Evolutionary conservation across 2,797 vertebrate species (phyloP).

Genomic region (Halcyon smyrnensis): DNA sequence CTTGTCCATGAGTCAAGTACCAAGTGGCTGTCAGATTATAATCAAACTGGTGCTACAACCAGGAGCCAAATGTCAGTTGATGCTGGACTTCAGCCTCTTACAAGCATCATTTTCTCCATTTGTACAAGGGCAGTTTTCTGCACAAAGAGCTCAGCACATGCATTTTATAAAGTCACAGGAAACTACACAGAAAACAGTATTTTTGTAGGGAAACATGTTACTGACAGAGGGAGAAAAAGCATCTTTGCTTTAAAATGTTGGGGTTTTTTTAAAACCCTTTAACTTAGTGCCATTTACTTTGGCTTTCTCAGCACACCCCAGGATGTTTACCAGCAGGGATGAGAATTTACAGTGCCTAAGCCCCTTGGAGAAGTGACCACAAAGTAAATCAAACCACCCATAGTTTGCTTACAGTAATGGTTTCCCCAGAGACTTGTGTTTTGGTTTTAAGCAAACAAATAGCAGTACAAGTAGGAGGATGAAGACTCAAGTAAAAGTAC

Average conservation of each 20-base stretch:
- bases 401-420: background rate
- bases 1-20: background rate
- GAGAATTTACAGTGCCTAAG: background rate
- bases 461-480: background rate
- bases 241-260: background rate
- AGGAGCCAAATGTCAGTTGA: background rate
- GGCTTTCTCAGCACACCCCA: background rate
- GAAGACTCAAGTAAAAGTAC: slow-evolving; percentile 21
- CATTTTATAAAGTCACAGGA: background rate
- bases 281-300: background rate
- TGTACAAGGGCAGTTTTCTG: background rate
- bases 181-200: background rate
- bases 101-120: background rate
- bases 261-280: background rate
- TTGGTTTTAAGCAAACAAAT: slow-evolving; percentile 23
- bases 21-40: background rate
- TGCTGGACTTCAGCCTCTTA: background rate
- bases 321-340: background rate
- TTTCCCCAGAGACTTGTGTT: background rate
- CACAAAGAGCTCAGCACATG: background rate
- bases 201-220: background rate
- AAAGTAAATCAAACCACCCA: background rate
- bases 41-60: background rate
- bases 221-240: background rate
- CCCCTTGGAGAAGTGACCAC: background rate